Conservation (phyloP, 2,113 vertebrate species). For the Sebastes schlegelii region DNA sequence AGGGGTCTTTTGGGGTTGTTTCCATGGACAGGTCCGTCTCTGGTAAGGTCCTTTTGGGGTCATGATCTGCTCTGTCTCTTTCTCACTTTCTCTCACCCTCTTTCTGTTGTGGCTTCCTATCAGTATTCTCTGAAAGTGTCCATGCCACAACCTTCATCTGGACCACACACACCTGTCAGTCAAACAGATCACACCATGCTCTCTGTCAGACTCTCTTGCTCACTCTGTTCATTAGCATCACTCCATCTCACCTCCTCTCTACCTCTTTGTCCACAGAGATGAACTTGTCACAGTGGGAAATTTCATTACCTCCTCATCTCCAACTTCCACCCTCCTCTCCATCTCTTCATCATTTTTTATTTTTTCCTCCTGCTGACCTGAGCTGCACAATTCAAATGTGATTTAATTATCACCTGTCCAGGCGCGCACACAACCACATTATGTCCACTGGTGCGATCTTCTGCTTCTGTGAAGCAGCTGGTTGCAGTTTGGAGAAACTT, state of each 20-base stretch:
- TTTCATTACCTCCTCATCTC: not conserved
- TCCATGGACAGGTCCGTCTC: not conserved
- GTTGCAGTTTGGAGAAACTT: not conserved
- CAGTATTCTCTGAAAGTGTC: not conserved
- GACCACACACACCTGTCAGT: conserved; percentile 25
- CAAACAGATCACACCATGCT: not conserved
- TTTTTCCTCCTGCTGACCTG: not conserved
- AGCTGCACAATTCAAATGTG: not conserved
- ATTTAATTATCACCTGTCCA: not conserved
- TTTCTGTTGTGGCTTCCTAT: not conserved
- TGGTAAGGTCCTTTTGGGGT: not conserved
- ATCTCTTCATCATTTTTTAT: not conserved
- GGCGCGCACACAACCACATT: not conserved
- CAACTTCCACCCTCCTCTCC: not conserved
- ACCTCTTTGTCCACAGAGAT: not conserved
- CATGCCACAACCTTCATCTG: conserved; percentile 7
- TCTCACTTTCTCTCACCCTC: not conserved
- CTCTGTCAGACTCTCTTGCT: conserved; percentile 6
- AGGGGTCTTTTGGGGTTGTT: no score
- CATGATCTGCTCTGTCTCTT: not conserved
- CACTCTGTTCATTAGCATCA: not conserved
- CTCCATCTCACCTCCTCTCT: not conserved
- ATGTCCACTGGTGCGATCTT: not conserved
- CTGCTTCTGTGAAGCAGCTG: not conserved
- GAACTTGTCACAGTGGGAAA: not conserved